Evolutionary conservation across 1,140 invertebrate species (phyloP), one percentile per base, ranked within the genome.

Genomic region (Acromyrmex echinatior): DNA sequence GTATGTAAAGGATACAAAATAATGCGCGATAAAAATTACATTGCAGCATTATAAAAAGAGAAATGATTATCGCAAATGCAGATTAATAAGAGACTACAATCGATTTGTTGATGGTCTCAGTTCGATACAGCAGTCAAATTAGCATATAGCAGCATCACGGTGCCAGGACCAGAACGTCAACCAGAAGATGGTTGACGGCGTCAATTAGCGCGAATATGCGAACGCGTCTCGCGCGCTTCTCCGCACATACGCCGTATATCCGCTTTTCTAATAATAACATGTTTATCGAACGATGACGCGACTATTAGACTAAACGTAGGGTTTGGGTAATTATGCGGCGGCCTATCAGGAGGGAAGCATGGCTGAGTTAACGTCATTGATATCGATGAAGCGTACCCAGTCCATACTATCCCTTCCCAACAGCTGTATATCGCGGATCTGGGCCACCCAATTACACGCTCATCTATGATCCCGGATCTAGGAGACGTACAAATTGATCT

Each of bases 401-500:
- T n/a, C 9, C 35, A 51, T 51, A 76, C 56, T 31, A 71, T 76
- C 65, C 77, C 74, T 51, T 10, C 16, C 60, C 6, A 5, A 14
- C 68, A 45, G 56, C 66, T 21, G 39, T 25, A 14, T 45, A 51
- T 68, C 39, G 77, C 86, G 88, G 92, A 94, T 94, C 92, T 93
- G 88, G 92, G 89, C 91, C 92, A 91, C 90, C 91, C 93, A 94
- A 94, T 94, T 94, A 94, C 90, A 94, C 92, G 92, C 91, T 93
- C 93, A 94, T 94, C 92, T 93, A 90, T 87, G 91, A 94, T 92
- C 91, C 88, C 77, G 91, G 91, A 93, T 93, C 91, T 92, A 92
- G 87, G 91, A 94, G 92, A 93, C 87, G 92, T 90, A 93, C 92
- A 93, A 94, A 94, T 94, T 94, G 93, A 93, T 93, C 90, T 90